Evolutionary conservation across 2,797 vertebrate genomes (phyloP).

Genomic region (Chiroxiphia lanceolata): DNA sequence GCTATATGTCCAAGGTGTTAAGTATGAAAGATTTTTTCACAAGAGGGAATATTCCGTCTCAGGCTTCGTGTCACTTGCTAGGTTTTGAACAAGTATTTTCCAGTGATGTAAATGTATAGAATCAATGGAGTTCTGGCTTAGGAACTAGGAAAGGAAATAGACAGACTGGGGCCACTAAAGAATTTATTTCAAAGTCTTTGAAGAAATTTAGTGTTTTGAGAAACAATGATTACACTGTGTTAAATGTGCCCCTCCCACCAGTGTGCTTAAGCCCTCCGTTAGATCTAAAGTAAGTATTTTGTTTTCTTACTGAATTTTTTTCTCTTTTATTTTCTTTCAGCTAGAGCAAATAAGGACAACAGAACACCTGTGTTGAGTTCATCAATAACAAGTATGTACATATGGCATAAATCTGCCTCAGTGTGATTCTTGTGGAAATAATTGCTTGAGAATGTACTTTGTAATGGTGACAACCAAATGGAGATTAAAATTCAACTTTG

Average conservation of each 20-base stretch:
- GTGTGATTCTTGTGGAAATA: background rate
- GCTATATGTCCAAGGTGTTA: background rate
- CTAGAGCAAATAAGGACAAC: background rate
- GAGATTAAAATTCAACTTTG: background rate
- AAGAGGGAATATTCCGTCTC: background rate
- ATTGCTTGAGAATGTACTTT: background rate
- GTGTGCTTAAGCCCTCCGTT: background rate
- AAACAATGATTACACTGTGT: background rate
- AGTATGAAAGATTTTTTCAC: background rate
- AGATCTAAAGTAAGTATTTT: background rate
- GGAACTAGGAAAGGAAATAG: background rate
- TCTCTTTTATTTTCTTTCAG: background rate
- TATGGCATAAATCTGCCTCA: background rate
- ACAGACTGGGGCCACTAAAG: background rate
- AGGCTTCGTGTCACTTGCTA: background rate
- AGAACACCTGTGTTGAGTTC: background rate
- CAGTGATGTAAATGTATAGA: background rate
- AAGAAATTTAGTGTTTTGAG: background rate
- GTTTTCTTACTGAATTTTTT: background rate
- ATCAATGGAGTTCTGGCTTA: background rate
- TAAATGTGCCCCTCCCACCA: background rate
- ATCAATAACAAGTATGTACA: background rate
- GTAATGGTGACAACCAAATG: background rate
- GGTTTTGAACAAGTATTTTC: background rate
- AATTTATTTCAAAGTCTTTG: background rate